phyloP scores from a whole-genome alignment of 2,113 vertebrate genomes.

The Turnix velox region DNA sequence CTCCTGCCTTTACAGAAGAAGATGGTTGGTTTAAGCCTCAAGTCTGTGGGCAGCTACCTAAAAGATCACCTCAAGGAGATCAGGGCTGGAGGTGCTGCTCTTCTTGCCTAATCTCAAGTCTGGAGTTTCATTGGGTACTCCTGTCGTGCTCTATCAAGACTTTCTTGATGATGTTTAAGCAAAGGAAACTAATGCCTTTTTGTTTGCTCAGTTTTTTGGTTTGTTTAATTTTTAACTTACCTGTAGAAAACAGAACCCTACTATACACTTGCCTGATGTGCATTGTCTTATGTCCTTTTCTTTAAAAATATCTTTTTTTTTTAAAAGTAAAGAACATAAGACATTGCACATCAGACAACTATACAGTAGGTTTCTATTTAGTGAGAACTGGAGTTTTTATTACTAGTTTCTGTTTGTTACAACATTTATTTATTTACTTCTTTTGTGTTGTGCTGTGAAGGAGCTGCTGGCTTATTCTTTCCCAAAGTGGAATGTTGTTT shows the following conservation, averaged over 20 bases:
- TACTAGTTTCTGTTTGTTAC: background rate
- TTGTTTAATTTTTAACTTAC: background rate
- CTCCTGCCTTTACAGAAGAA: accelerated
- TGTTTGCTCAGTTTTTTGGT: background rate
- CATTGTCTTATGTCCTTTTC: background rate
- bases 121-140: background rate
- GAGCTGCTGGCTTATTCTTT: background rate
- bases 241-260: background rate
- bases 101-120: background rate
- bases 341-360: no score
- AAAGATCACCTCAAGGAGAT: background rate
- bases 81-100: background rate
- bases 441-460: background rate
- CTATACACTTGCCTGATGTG: background rate
- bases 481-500: background rate
- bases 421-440: background rate
- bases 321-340: no score
- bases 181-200: background rate
- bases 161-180: background rate
- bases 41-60: background rate
- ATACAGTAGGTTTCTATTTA: no score
- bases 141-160: background rate
- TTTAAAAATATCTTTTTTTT: no score
- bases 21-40: background rate
- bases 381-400: background rate